Evolutionary conservation across 2,113 vertebrate species (phyloP).

Genomic region (Ptyas mucosa): DNA sequence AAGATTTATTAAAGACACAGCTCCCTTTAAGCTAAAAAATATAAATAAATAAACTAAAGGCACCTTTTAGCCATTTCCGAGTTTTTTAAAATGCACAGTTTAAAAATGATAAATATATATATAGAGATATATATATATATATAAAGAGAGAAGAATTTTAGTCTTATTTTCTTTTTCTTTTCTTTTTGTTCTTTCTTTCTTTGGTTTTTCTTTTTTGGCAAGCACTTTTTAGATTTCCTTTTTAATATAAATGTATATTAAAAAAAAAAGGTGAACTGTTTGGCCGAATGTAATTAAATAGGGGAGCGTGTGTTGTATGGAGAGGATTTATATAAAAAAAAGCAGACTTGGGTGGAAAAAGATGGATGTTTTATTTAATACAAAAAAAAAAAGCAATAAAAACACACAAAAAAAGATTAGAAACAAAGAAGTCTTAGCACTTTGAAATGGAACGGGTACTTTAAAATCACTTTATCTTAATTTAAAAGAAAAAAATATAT

Average conservation of each 20-base stretch:
- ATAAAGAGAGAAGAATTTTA: slow-evolving; percentile 17
- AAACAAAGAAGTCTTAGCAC: slow-evolving; percentile 63
- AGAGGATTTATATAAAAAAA: slow-evolving; percentile 14
- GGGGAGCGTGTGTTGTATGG: neutral
- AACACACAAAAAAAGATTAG: slow-evolving; percentile 39
- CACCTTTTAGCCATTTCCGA: slow-evolving; percentile 40
- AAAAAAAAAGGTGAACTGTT: slow-evolving; percentile 48
- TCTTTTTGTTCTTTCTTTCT: neutral
- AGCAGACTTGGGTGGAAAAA: neutral
- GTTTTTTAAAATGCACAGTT: slow-evolving; percentile 47
- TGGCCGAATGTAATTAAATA: slow-evolving; percentile 40
- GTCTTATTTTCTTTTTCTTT: slow-evolving; percentile 2
- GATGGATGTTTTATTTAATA: slow-evolving; percentile 51
- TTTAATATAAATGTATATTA: slow-evolving; percentile 32
- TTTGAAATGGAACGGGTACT: slow-evolving; percentile 71
- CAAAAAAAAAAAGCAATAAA: slow-evolving; percentile 72
- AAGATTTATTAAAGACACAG: neutral
- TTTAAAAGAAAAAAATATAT: slow-evolving; percentile 54
- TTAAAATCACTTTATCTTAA: slow-evolving; percentile 67
- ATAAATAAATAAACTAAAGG: neutral
- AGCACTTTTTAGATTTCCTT: slow-evolving; percentile 68
- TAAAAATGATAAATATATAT: neutral
- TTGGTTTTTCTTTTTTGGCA: slow-evolving; percentile 46
- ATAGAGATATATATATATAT: neutral
- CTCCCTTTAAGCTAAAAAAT: slow-evolving; percentile 7